Evolutionary conservation across 2,113 vertebrate species (phyloP).

Genomic region (Xyliphius kryptos): DNA sequence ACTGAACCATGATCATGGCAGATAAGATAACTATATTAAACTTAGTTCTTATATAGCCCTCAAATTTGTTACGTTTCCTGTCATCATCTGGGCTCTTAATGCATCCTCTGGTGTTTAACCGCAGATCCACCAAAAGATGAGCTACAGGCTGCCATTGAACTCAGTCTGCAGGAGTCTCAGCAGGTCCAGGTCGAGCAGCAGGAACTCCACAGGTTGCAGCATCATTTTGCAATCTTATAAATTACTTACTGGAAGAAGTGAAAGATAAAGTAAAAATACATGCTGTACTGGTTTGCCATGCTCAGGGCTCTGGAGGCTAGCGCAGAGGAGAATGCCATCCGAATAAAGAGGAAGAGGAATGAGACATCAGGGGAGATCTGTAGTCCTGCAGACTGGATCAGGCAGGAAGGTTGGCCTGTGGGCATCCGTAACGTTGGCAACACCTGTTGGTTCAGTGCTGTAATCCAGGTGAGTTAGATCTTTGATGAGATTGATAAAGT

Average conservation of each 20-base stretch:
- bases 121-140: conserved; percentile 63
- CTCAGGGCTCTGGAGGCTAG: conserved; percentile 67
- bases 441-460: conserved; percentile 97
- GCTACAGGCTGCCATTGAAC: conserved; percentile 57
- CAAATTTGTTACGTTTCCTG: too few species aligned
- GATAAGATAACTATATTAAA: too few species aligned
- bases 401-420: conserved; percentile 83
- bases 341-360: conserved; percentile 83
- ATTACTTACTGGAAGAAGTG: background rate
- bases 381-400: conserved; percentile 77
- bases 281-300: background rate
- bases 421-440: conserved; percentile 94
- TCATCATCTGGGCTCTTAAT: background rate
- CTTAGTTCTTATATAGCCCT: too few species aligned
- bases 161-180: conserved; percentile 71
- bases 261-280: background rate
- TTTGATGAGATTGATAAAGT: too few species aligned
- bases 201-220: conserved; percentile 68
- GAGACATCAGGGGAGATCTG: conserved; percentile 77
- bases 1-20: too few species aligned
- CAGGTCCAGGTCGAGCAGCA: conserved; percentile 58
- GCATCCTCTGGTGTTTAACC: conserved; percentile 32
- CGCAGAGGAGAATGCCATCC: conserved; percentile 67
- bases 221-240: background rate
- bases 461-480: conserved; percentile 79